phyloP scores from a whole-genome alignment of 2,888 invertebrate genomes.

The Ypsolopha sequella region DNA sequence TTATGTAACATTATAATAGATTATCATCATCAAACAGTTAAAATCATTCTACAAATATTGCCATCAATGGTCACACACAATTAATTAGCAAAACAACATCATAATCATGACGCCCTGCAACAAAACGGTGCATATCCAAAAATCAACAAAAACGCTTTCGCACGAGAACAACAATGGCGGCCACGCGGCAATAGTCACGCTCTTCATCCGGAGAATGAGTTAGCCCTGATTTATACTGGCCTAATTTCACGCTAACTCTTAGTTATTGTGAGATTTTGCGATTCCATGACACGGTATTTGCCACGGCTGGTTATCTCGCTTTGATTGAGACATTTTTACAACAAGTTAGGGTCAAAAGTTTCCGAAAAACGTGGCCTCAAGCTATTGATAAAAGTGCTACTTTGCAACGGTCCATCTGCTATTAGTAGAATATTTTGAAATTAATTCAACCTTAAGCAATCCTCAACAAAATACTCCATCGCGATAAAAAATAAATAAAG shows the following conservation, averaged over 20 bases:
- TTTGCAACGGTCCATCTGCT: conserved; percentile 25
- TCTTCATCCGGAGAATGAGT: conserved; percentile 36
- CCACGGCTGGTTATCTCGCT: conserved; percentile 39
- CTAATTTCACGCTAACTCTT: conserved; percentile 64
- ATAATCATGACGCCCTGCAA: conserved; percentile 26
- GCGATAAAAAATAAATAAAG: conserved; percentile 51
- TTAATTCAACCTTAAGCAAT: conserved; percentile 57
- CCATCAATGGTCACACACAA: conserved; percentile 27
- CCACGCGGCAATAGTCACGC: conserved; percentile 56
- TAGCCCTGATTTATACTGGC: conserved; percentile 53
- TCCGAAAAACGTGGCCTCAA: conserved; percentile 7
- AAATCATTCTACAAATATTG: too few species aligned
- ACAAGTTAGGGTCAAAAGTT: conserved; percentile 11
- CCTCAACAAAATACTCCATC: conserved; percentile 32
- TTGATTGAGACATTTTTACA: conserved; percentile 45
- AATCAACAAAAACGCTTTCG: conserved; percentile 58
- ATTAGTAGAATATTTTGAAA: conserved; percentile 17
- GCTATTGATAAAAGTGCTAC: conserved; percentile 24
- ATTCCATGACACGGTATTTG: conserved; percentile 60
- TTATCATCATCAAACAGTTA: too few species aligned
- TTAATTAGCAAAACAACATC: conserved; percentile 34
- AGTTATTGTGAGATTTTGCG: conserved; percentile 55
- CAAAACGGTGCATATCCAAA: conserved; percentile 33
- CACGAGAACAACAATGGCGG: conserved; percentile 46
- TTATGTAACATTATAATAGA: too few species aligned